A percentile compares a stretch with the other conserved stretches of the same genome.
These are phyloP conservation scores for Choristoneura fumiferana DNA, from an alignment of 1,140 invertebrate species.

Conservation along the genomic window DNA sequence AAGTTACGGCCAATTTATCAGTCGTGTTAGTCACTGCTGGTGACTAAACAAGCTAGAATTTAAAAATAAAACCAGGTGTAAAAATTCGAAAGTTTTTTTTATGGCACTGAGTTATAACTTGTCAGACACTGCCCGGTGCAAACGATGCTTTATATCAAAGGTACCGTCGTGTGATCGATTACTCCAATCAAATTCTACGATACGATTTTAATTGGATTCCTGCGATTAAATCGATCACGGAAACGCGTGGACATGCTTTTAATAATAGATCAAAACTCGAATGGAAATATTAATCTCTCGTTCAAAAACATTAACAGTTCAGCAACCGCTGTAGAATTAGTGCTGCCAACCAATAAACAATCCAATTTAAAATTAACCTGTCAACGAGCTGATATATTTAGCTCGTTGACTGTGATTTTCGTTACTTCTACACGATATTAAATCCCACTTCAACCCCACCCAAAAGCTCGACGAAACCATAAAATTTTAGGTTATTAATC, in stretches of 20 bases:
- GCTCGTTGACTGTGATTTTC: constrained; percentile 13
- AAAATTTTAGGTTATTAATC: constrained; percentile 29
- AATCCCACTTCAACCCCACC: background rate
- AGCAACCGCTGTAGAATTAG: constrained; percentile 5
- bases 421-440: constrained; percentile 12
- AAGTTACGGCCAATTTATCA: background rate
- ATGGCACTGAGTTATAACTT: too few relatives aligned
- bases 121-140: too few relatives aligned
- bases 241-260: background rate
- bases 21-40: background rate
- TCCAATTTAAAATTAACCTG: constrained; percentile 13
- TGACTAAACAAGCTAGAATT: too few relatives aligned
- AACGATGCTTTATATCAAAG: background rate
- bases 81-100: too few relatives aligned
- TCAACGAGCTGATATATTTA: constrained; percentile 17
- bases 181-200: constrained; percentile 3
- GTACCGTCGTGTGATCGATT: constrained; percentile 8
- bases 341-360: background rate
- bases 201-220: constrained; percentile 10
- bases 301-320: background rate
- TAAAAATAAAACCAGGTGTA: too few relatives aligned
- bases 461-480: constrained; percentile 6
- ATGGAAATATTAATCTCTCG: constrained; percentile 18
- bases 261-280: constrained; percentile 5
- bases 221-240: constrained; percentile 13